Evolutionary conservation across 2,113 vertebrate genomes (phyloP).

Genomic region (Oreochromis tanganicae): DNA sequence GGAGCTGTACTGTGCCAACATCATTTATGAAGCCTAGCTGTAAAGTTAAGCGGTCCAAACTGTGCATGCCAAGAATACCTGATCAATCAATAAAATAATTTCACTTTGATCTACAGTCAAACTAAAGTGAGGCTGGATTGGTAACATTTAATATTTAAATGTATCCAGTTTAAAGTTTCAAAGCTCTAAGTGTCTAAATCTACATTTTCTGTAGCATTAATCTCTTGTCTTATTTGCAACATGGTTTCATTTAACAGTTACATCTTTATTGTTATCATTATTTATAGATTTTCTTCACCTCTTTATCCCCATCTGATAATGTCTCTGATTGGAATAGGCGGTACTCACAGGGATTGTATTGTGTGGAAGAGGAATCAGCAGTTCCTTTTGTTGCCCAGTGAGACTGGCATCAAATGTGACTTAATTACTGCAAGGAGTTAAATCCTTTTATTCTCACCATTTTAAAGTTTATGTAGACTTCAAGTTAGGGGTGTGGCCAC

Average conservation of each 20-base stretch:
- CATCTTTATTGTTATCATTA: not conserved
- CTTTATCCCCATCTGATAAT: no score
- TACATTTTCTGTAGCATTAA: not conserved
- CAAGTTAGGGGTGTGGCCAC: not conserved
- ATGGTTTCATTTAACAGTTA: not conserved
- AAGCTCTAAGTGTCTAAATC: not conserved
- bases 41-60: rapidly evolving
- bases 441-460: not conserved
- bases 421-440: no score
- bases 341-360: no score
- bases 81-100: rapidly evolving
- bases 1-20: no score
- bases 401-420: no score
- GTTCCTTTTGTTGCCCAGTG: no score
- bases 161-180: not conserved
- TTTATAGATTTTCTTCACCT: not conserved
- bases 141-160: not conserved
- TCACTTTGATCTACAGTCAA: not conserved
- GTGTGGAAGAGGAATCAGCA: no score
- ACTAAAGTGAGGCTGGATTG: not conserved
- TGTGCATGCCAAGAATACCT: not conserved
- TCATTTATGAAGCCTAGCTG: not conserved
- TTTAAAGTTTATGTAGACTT: not conserved
- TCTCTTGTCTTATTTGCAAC: not conserved
- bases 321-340: no score